Evolutionary conservation across 2,888 invertebrate genomes (phyloP), one percentile per base, ranked within the genome.

Genomic region (Dryococelus australis): DNA sequence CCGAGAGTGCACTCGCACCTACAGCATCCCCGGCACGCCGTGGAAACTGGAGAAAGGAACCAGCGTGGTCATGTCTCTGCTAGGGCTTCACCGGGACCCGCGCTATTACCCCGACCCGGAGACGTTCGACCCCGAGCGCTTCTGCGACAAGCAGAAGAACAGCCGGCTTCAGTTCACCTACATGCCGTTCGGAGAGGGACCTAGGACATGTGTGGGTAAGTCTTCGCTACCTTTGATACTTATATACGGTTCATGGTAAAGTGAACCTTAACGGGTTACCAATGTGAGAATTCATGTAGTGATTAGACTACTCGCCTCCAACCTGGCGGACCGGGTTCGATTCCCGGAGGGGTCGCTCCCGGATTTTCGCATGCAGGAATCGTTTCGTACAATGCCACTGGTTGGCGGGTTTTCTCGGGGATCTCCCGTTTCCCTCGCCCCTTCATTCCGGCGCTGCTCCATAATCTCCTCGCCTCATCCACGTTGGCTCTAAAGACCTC

Each of bases 31-130:
- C 0, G 85, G 85, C 47, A 86, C 87, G 24, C n/a, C 90, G 26
- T 93, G 93, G 88, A 92, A 93, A 2, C 24, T 87, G 86, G 91
- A 90, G 9, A 88, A 87, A 28, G 86, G 88, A 0, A 89, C 91
- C 0, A 28, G 87, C 0, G 43, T 86, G 16, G 8, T 85, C 88
- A 86, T 91, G 24, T 90, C 91, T 0, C 84, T 90, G 0, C 85
- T 88, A 65, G 89, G 88, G 0, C 35, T 91, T 10, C 91, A 91
- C 85, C 89, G 89, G 43, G 90, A 91, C 86, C 87, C 88, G 10
- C 88, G 90, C 24, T 89, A 89, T 87, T 91, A 89, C 87, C 90
- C 90, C 0, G 90, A 91, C 43, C 91, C 91, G 0, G 89, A 90
- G n/a, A 90, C 89, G 86, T 91, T 91, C 88, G 90, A 91, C 86